Conservation (phyloP, 2,888 invertebrate genomes). For the Muschampia plurimacula region DNA sequence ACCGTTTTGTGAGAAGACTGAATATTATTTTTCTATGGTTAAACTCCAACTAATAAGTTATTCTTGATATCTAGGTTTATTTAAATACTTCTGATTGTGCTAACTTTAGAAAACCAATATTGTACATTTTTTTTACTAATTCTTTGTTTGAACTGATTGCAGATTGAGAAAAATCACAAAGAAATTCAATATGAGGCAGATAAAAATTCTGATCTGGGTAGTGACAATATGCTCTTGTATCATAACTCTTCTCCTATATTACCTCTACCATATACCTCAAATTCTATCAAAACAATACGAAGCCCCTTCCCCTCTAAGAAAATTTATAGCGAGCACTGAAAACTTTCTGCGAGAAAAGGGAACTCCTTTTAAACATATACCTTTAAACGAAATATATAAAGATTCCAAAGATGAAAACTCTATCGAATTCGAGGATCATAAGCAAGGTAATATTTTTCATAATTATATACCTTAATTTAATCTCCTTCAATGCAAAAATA, state of each 20-base stretch:
- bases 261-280: constrained; percentile 52
- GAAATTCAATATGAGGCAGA: constrained; percentile 57
- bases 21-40: too few relatives aligned
- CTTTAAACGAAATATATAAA: constrained; percentile 58
- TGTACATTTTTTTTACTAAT: not conserved
- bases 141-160: constrained; percentile 47
- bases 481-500: not conserved
- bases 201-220: constrained; percentile 54
- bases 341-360: constrained; percentile 37
- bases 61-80: not conserved
- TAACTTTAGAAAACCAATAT: too few relatives aligned
- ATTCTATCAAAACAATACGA: constrained; percentile 34
- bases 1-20: too few relatives aligned
- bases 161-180: constrained; percentile 61
- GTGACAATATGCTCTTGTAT: constrained; percentile 53
- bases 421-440: constrained; percentile 54
- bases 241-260: constrained; percentile 56
- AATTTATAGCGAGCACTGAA: constrained; percentile 33
- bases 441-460: constrained; percentile 50
- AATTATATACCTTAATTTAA: too few relatives aligned
- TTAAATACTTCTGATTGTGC: not conserved
- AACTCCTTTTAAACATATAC: constrained; percentile 59
- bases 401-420: constrained; percentile 51
- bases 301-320: constrained; percentile 14
- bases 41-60: too few relatives aligned